These are phyloP conservation scores for Dendronephthya gigantea DNA, from an alignment of 64 coral and sea anemone genomes.

Conservation along the genomic window DNA sequence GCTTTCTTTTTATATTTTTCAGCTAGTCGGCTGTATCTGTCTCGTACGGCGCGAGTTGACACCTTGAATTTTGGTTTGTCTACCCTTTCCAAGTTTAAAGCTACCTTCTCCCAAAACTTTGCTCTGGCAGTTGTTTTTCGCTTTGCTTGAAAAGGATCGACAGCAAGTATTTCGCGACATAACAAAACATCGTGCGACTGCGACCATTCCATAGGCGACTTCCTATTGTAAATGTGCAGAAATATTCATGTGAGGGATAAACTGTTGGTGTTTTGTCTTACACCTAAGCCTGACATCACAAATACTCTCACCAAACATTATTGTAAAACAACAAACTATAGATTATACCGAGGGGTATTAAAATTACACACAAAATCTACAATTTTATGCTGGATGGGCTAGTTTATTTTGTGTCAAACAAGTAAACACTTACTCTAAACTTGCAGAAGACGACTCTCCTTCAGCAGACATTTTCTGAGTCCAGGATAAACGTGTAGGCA, in stretches of 20 bases:
- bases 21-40: slow-evolving; percentile 4
- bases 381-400: not conserved
- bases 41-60: slow-evolving; percentile 8
- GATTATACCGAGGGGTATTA: no score
- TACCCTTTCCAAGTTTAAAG: slow-evolving; percentile 5
- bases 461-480: not conserved
- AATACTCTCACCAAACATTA: no score
- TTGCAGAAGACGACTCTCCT: slow-evolving; percentile 2
- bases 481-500: not conserved
- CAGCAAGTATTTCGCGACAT: slow-evolving; percentile 8
- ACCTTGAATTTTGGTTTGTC: slow-evolving; percentile 17
- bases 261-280: not conserved
- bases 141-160: slow-evolving; percentile 16
- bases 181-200: slow-evolving; percentile 1
- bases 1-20: slow-evolving; percentile 17
- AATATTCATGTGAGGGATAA: not conserved
- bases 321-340: no score
- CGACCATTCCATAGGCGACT: slow-evolving; percentile 9
- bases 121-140: slow-evolving; percentile 9
- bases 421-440: not conserved
- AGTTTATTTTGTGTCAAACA: not conserved
- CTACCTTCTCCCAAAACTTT: slow-evolving; percentile 16
- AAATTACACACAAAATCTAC: no score
- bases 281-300: not conserved
- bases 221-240: slow-evolving; percentile 5